Evolutionary conservation across 2,797 vertebrate species (phyloP).

Genomic region (Melanogrammus aeglefinus): DNA sequence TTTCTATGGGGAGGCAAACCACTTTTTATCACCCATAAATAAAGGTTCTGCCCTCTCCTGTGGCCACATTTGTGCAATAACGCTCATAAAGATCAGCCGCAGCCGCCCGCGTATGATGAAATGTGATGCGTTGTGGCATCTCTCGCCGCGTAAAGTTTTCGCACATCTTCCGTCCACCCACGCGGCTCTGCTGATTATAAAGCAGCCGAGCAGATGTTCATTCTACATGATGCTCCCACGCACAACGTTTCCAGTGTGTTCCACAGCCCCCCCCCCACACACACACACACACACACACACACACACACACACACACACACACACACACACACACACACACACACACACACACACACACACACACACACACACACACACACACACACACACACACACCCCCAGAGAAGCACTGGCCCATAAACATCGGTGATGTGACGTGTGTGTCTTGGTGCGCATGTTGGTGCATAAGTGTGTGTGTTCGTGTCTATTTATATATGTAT

Average conservation of each 20-base stretch:
- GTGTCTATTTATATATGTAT: background rate
- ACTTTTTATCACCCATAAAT: conserved; percentile 48
- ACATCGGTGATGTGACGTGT: background rate
- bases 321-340: conserved; percentile 13
- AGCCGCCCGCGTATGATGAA: conserved; percentile 29
- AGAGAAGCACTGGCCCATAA: conserved; percentile 19
- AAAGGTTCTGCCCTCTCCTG: conserved; percentile 27
- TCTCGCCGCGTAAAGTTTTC: conserved; percentile 30
- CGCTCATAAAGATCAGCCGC: conserved; percentile 34
- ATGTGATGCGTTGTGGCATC: conserved; percentile 18
- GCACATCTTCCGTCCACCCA: conserved; percentile 42
- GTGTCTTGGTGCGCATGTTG: background rate
- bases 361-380: conserved; percentile 23
- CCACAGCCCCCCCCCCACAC: conserved; percentile 41
- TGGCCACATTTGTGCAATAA: conserved; percentile 42
- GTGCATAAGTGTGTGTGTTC: background rate
- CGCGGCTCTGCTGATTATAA: conserved; percentile 52
- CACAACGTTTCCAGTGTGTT: conserved; percentile 32
- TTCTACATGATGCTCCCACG: conserved; percentile 58
- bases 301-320: conserved; percentile 16
- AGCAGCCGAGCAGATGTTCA: conserved; percentile 60
- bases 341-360: conserved; percentile 15
- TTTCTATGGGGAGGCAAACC: conserved; percentile 6
- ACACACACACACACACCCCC: conserved; percentile 19
- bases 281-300: conserved; percentile 23